phyloP scores from a whole-genome alignment of 2,888 invertebrate genomes.

The Amphimallon solstitiale region DNA sequence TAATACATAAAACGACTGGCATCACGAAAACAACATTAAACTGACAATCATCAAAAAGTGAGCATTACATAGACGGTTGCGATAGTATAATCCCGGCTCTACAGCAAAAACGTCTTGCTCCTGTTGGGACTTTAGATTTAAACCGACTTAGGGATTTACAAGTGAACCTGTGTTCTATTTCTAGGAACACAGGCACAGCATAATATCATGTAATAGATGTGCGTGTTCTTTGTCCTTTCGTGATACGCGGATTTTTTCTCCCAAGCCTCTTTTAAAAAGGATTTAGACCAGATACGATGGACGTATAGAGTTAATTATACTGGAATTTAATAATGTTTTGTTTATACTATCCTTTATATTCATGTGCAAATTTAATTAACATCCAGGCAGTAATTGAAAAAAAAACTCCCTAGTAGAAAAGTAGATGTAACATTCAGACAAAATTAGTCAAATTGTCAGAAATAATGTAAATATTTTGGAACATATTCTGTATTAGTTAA shows the following conservation, averaged over 20 bases:
- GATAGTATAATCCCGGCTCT: conserved; percentile 9
- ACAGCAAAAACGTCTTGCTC: conserved; percentile 19
- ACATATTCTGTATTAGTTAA: no score
- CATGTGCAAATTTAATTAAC: no score
- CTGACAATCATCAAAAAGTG: conserved; percentile 30
- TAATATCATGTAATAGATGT: conserved; percentile 16
- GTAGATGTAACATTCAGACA: no score
- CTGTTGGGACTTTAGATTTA: conserved; percentile 8
- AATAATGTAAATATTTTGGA: no score
- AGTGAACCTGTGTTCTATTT: not conserved
- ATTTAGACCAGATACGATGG: conserved; percentile 14
- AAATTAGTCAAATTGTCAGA: no score
- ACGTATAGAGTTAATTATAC: not conserved
- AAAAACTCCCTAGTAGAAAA: no score
- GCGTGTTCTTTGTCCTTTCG: conserved; percentile 6
- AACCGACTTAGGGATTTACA: conserved; percentile 20
- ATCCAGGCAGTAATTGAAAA: no score
- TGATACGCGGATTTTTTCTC: not conserved
- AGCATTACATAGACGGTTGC: conserved; percentile 3
- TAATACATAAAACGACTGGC: not conserved
- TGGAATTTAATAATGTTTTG: not conserved
- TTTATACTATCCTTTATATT: no score
- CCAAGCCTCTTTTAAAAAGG: conserved; percentile 3
- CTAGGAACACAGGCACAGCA: not conserved
- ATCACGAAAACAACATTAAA: conserved; percentile 11